Percentiles rank a stretch among this genome's conserved stretches.
phyloP scores from a whole-genome alignment of 2,113 vertebrate genomes.

The Ia io region DNA sequence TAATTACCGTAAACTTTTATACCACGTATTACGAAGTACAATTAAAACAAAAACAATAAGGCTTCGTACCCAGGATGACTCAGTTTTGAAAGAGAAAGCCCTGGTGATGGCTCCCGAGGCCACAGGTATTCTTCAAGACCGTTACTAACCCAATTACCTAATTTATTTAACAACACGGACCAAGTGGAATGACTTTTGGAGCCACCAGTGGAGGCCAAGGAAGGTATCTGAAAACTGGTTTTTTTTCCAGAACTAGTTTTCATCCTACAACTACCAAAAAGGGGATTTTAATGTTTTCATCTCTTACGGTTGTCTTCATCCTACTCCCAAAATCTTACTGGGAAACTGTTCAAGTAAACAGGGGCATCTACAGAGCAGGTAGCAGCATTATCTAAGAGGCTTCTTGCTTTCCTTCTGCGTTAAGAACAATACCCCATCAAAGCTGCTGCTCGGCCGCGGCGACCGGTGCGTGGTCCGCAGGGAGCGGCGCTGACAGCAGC shows the following conservation, averaged over 20 bases:
- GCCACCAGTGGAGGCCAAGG: background rate
- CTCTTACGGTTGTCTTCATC: background rate
- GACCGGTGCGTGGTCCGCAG: background rate
- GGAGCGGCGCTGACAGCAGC: background rate
- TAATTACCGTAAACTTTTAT: background rate
- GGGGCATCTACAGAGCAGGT: background rate
- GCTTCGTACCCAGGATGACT: background rate
- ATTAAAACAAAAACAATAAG: background rate
- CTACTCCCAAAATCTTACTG: background rate
- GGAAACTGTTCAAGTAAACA: background rate
- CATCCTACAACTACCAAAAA: background rate
- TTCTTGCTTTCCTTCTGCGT: background rate
- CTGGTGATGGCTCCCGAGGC: background rate
- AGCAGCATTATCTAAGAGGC: background rate
- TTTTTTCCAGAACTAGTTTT: background rate
- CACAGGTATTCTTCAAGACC: background rate
- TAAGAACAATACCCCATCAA: background rate
- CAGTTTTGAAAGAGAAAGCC: conserved; percentile 28
- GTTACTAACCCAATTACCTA: conserved; percentile 21
- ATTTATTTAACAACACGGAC: background rate
- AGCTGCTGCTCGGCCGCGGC: background rate
- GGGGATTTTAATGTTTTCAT: background rate
- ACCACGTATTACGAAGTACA: background rate
- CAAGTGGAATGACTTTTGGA: background rate
- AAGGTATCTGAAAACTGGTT: background rate